These are phyloP conservation scores for Caenorhabditis inopinata DNA, from an alignment of 1,140 invertebrate species.

Conservation along the genomic window DNA sequence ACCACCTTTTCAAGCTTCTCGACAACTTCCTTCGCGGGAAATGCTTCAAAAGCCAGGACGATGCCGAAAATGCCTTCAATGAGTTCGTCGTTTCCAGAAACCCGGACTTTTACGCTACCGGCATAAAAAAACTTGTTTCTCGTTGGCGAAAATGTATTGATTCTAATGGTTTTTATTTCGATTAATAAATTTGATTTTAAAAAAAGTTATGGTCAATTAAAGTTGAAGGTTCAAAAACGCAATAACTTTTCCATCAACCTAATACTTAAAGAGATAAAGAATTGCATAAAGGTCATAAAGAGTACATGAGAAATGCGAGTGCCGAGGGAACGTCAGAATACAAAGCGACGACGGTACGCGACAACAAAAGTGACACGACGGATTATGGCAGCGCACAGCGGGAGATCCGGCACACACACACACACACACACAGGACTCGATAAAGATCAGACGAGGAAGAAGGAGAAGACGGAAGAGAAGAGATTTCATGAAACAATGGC, in stretches of 20 bases:
- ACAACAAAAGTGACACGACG: constrained; percentile 1
- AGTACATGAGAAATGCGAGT: constrained; percentile 2
- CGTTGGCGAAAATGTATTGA: no score
- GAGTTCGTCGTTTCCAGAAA: no score
- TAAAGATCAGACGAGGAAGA: background rate
- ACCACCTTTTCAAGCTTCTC: no score
- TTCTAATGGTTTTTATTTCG: no score
- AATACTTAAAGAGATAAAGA: background rate
- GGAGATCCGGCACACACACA: constrained; percentile 9
- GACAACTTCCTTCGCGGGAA: no score
- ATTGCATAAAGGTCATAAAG: background rate
- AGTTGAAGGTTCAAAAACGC: background rate
- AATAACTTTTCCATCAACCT: background rate
- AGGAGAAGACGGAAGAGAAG: background rate
- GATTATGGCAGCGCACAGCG: constrained; percentile 22
- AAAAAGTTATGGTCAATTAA: no score
- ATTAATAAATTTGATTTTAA: no score
- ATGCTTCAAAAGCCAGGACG: no score
- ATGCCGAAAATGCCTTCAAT: no score
- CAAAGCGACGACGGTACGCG: background rate
- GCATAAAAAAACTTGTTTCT: no score
- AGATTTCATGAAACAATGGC: background rate
- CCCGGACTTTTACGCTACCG: no score
- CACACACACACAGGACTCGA: background rate
- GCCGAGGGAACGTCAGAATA: background rate